Base-by-base conservation (phyloP, 1,140 invertebrate genomes). In the Anthonomus grandis region DNA sequence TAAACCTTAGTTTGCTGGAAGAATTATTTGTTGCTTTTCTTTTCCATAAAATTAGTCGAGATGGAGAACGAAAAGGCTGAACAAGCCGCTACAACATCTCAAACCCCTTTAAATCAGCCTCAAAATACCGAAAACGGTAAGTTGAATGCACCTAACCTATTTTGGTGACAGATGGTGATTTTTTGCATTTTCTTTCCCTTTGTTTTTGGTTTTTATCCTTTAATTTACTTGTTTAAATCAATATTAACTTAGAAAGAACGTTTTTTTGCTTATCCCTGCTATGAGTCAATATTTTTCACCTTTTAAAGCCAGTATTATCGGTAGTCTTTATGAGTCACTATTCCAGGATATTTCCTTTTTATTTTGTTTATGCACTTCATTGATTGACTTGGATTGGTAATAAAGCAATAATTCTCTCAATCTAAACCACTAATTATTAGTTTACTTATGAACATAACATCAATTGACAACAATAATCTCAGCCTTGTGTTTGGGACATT, bases 71-170 rank as follows among this genome's bases (percentile, higher is more conserved):
- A n/a, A n/a, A n/a, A n/a, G n/a, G n/a, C n/a, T n/a, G n/a, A n/a
- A n/a, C n/a, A n/a, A n/a, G n/a, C n/a, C n/a, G n/a, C n/a, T n/a
- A n/a, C n/a, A n/a, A n/a, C n/a, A n/a, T n/a, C n/a, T n/a, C n/a
- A n/a, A n/a, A n/a, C n/a, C n/a, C n/a, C n/a, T n/a, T n/a, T n/a
- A n/a, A n/a, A n/a, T n/a, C n/a, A n/a, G n/a, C n/a, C n/a, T n/a
- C n/a, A n/a, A n/a, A 60, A 63, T 17, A 64, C 46, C 45, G 57
- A 64, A 34, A 67, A 64, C 56, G 69, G 69, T 71, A 63, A 57
- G 55, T 58, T 53, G 25, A 23, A 36, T 31, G 22, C 17, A 47
- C 37, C 24, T 58, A 55, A 55, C 52, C 58, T 54, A 54, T 13
- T 46, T 44, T 49, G n/a, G 13, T 57, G 58, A 60, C 59, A 64